Conservation (phyloP, 2,888 invertebrate species). For the Arge pagana region DNA sequence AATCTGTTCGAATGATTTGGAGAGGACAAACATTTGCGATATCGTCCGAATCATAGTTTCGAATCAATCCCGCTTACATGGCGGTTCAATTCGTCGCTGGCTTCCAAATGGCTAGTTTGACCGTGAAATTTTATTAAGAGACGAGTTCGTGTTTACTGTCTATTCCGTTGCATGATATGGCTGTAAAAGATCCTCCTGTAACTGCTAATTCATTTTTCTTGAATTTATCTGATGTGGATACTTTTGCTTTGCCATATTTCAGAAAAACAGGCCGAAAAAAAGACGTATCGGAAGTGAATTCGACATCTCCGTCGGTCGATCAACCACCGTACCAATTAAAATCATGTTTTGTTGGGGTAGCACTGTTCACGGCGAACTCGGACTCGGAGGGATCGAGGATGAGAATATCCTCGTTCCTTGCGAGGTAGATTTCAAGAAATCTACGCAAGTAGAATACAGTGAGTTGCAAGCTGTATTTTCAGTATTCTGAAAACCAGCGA, state of each 20-base stretch:
- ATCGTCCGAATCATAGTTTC: too few species aligned
- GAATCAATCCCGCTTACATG: too few species aligned
- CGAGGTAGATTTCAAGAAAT: conserved; percentile 55
- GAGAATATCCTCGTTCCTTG: conserved; percentile 64
- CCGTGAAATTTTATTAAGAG: too few species aligned
- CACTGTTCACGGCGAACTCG: conserved; percentile 76
- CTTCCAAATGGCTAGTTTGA: too few species aligned
- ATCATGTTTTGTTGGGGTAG: conserved; percentile 78
- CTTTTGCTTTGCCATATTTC: conserved; percentile 1
- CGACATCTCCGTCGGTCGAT: conserved; percentile 23
- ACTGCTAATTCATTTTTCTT: not conserved
- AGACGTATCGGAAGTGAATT: conserved; percentile 37
- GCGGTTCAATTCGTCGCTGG: too few species aligned
- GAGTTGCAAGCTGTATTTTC: conserved; percentile 30
- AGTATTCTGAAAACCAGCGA: conserved; percentile 7
- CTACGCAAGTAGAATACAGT: conserved; percentile 55
- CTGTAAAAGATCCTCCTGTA: too few species aligned
- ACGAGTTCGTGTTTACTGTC: too few species aligned
- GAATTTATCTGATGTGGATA: not conserved
- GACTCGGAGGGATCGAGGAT: conserved; percentile 77
- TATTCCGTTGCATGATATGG: too few species aligned
- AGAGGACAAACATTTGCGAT: too few species aligned
- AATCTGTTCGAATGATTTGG: too few species aligned
- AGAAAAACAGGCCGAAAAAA: conserved; percentile 46
- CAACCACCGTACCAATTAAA: conserved; percentile 25